Conservation (phyloP, 2,113 vertebrate genomes). For the Brachyhypopomus occidentalis region DNA sequence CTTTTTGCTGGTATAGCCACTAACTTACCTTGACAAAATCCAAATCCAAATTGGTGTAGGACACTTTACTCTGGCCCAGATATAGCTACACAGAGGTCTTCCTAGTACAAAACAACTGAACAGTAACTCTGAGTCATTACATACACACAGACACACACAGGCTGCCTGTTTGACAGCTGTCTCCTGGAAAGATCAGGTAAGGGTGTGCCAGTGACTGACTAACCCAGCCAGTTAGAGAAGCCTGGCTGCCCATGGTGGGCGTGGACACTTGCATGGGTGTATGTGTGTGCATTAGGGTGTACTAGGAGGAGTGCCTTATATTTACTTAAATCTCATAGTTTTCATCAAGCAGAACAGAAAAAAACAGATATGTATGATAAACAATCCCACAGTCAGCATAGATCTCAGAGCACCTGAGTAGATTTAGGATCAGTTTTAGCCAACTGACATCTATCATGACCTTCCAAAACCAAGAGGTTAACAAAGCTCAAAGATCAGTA, state of each 20-base stretch:
- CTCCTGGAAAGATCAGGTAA: slow-evolving; percentile 36
- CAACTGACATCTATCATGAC: background rate
- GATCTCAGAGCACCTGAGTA: background rate
- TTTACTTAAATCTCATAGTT: background rate
- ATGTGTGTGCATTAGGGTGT: slow-evolving; percentile 20
- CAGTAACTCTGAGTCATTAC: slow-evolving; percentile 3
- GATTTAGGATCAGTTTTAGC: background rate
- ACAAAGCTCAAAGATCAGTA: background rate
- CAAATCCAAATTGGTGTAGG: slow-evolving; percentile 13
- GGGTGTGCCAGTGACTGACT: slow-evolving; percentile 46
- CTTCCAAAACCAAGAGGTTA: background rate
- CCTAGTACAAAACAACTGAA: slow-evolving; percentile 13
- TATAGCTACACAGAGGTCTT: background rate
- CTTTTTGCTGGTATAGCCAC: background rate
- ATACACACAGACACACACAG: slow-evolving; percentile 22
- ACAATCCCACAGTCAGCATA: background rate
- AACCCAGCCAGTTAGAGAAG: slow-evolving; percentile 69
- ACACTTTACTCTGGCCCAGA: background rate
- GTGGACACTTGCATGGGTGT: slow-evolving; percentile 44
- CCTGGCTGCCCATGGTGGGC: slow-evolving; percentile 44
- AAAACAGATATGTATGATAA: background rate
- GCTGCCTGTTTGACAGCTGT: slow-evolving; percentile 43
- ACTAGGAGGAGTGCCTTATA: slow-evolving; percentile 10
- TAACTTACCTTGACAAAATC: slow-evolving; percentile 30
- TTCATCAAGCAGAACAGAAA: background rate